Evolutionary conservation across 2,113 vertebrate genomes (phyloP), one percentile per base, ranked within the genome.

Genomic region (Hemicordylus capensis): DNA sequence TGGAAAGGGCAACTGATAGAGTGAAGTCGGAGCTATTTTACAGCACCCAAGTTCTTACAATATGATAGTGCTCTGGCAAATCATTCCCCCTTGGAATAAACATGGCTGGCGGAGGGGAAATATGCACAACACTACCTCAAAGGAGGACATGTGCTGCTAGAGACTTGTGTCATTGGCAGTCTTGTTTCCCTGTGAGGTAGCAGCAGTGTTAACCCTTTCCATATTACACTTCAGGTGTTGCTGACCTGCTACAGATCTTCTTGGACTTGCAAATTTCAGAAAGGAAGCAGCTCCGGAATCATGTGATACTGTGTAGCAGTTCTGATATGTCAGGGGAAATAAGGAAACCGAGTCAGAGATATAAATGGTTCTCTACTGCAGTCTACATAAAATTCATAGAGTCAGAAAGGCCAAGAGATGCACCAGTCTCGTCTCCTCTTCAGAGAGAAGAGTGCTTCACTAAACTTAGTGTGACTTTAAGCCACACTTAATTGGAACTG

Each of bases 201-300:
- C 19, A 42, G 69, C 69, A 54, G 31, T 44, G 7, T 64, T n/a
- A 48, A 34, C 3, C 17, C 20, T 69, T 81, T 56, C 80, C 64
- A 56, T 81, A 46, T 39, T 64, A 31, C 42, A 1, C 26, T 26
- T 67, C 34, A 37, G 17, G 22, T 15, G 22, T 67, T 80, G 67
- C 22, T 83, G 80, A 28, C 82, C 4, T 81, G 85, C 83, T 6
- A 37, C 61, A 59, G 83, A 14, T 39, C 90, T 87, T 63, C 46
- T 48, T 11, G 0, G 1, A 1, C 51, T 37, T 85, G 79, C 51
- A 51, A 1, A 72, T 44, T 83, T 59, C 34, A 28, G 15, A 31
- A 42, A 63, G 46, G 61, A 87, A 76, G 10, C 78, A 31, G 7
- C 28, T 42, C 20, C 48, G 46, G 61, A 67, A 54, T 54, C 11